phyloP scores from a whole-genome alignment of 2,113 vertebrate species.

The Glareola pratincola region DNA sequence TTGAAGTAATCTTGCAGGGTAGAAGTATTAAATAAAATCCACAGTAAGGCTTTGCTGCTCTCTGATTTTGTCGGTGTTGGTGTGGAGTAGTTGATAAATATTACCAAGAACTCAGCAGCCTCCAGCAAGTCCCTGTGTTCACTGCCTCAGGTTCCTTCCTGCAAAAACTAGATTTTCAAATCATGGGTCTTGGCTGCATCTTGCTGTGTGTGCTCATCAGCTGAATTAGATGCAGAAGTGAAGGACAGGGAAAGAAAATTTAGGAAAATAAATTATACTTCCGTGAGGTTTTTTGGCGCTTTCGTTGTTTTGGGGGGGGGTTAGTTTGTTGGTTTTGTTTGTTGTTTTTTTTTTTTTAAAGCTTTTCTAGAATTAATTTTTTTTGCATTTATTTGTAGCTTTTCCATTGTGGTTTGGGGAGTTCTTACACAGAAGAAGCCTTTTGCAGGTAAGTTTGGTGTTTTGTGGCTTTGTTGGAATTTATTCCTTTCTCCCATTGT shows the following conservation, averaged over 20 bases:
- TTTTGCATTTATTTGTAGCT: slow-evolving; percentile 75
- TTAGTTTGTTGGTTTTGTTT: neutral
- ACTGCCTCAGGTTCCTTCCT: neutral
- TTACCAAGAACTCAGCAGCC: neutral
- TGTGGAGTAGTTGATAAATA: neutral
- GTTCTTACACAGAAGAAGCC: slow-evolving; percentile 96
- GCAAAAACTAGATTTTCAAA: neutral
- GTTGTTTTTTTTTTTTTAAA: neutral
- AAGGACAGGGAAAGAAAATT: neutral
- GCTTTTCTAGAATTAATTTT: neutral
- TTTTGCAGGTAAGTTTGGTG: slow-evolving; percentile 85
- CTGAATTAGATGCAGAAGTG: neutral
- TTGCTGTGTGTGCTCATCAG: neutral
- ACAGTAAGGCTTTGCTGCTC: neutral
- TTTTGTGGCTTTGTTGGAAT: neutral
- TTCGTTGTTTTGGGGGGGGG: neutral
- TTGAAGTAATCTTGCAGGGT: neutral
- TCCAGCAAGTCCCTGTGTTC: neutral
- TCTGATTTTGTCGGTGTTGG: neutral
- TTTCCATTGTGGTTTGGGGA: slow-evolving; percentile 95
- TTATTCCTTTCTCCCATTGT: neutral
- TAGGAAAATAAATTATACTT: neutral
- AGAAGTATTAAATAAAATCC: neutral
- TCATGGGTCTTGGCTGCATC: neutral
- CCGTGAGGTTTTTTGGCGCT: neutral